phyloP scores from a whole-genome alignment of 2,888 invertebrate genomes.

The Drosophila fulvimacula region DNA sequence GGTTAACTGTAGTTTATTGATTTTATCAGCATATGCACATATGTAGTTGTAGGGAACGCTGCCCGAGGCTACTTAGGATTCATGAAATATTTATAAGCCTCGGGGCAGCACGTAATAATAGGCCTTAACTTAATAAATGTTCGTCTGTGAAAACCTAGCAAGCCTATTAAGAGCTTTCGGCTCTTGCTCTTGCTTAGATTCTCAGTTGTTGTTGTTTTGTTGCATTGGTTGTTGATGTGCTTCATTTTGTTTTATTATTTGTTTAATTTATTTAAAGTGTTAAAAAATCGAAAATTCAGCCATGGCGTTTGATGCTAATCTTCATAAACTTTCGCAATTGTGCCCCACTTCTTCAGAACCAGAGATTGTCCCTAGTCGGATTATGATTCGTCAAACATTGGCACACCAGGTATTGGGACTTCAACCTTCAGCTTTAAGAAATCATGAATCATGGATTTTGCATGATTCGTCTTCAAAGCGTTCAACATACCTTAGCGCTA shows the following conservation, averaged over 20 bases:
- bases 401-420: too few relatives aligned
- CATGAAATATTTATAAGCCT: conserved; percentile 53
- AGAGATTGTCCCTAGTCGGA: accelerated
- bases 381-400: background rate
- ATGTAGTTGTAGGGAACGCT: conserved; percentile 15
- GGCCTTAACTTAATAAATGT: background rate
- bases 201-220: background rate
- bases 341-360: background rate
- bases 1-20: conserved; percentile 66
- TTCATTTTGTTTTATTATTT: too few relatives aligned
- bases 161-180: background rate
- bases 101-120: conserved; percentile 7
- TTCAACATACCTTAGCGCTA: too few relatives aligned
- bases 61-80: conserved; percentile 30
- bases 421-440: too few relatives aligned
- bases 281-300: background rate
- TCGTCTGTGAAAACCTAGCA: background rate
- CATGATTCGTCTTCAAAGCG: too few relatives aligned
- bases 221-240: background rate
- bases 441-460: too few relatives aligned
- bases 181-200: background rate
- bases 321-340: background rate
- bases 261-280: background rate
- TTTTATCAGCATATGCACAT: conserved; percentile 41
- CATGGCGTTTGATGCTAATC: background rate